These are phyloP conservation scores for Lophura nycthemera DNA, from an alignment of 2,113 vertebrate genomes.

Conservation along the genomic window DNA sequence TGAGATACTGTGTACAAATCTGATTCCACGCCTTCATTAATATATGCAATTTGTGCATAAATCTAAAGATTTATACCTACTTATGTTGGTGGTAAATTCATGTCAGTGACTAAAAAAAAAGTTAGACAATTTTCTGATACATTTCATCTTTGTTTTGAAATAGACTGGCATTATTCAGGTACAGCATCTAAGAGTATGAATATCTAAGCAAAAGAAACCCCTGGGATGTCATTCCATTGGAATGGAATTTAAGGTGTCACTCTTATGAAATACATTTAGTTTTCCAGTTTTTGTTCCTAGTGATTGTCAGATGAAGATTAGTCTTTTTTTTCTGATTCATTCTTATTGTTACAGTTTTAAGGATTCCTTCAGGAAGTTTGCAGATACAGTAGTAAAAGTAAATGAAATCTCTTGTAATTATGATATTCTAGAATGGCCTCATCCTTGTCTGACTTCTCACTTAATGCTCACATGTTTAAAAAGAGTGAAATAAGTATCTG, in stretches of 20 bases:
- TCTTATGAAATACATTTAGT: not conserved
- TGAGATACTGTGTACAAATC: not conserved
- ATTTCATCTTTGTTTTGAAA: constrained; percentile 24
- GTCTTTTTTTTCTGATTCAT: not conserved
- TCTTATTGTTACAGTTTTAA: not conserved
- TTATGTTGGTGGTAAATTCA: not conserved
- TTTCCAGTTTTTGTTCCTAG: not conserved
- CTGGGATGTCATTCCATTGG: not conserved
- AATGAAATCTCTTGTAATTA: not conserved
- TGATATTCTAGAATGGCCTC: not conserved
- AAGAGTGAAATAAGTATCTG: not conserved
- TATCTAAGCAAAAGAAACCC: not conserved
- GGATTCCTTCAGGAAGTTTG: not conserved
- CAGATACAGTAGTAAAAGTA: not conserved
- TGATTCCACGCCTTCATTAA: not conserved
- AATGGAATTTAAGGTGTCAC: not conserved
- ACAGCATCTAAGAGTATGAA: not conserved
- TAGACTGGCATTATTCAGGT: not conserved
- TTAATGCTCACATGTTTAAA: not conserved
- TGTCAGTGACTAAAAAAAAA: not conserved
- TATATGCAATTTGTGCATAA: not conserved
- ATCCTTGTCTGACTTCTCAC: not conserved
- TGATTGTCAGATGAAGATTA: not conserved
- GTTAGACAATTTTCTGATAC: not conserved
- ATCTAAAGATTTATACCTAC: not conserved